A percentile compares a stretch with the other conserved stretches of the same genome.
These are phyloP conservation scores for Regulus satrapa DNA, from an alignment of 2,113 vertebrate genomes.

Conservation along the genomic window DNA sequence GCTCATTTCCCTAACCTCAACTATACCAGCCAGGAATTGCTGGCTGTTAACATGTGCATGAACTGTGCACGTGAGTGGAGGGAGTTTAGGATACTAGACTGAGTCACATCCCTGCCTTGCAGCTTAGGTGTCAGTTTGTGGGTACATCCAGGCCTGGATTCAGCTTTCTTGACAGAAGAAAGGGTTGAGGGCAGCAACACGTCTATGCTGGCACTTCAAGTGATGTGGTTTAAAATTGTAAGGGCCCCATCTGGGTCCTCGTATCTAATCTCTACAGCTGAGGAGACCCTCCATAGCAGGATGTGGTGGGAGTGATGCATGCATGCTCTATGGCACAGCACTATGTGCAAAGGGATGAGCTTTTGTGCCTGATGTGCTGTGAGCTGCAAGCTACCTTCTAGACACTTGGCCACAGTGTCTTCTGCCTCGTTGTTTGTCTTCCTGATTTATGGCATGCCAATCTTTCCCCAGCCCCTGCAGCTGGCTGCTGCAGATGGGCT, in stretches of 20 bases:
- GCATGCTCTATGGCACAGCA: not conserved
- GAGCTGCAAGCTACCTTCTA: slow-evolving; percentile 19
- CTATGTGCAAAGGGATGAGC: not conserved
- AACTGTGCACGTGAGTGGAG: not conserved
- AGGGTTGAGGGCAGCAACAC: not conserved
- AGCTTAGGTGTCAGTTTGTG: not conserved
- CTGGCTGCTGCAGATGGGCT: slow-evolving; percentile 31
- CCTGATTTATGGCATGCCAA: slow-evolving; percentile 6
- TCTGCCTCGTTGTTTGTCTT: not conserved
- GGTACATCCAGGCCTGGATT: not conserved
- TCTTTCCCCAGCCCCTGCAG: not conserved
- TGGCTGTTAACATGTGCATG: slow-evolving; percentile 35
- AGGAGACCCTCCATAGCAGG: not conserved
- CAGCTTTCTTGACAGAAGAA: not conserved
- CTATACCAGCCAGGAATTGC: not conserved
- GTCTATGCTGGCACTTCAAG: not conserved
- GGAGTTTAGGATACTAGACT: not conserved
- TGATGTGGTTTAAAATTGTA: not conserved
- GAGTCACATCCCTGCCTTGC: not conserved
- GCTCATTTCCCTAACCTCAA: slow-evolving; percentile 9
- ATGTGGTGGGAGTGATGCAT: not conserved
- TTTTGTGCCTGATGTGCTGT: not conserved
- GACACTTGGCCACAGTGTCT: not conserved
- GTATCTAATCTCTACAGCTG: not conserved
- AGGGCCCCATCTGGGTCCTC: not conserved